Base-by-base conservation (phyloP, 2,113 vertebrate species). In the Murina feae region DNA sequence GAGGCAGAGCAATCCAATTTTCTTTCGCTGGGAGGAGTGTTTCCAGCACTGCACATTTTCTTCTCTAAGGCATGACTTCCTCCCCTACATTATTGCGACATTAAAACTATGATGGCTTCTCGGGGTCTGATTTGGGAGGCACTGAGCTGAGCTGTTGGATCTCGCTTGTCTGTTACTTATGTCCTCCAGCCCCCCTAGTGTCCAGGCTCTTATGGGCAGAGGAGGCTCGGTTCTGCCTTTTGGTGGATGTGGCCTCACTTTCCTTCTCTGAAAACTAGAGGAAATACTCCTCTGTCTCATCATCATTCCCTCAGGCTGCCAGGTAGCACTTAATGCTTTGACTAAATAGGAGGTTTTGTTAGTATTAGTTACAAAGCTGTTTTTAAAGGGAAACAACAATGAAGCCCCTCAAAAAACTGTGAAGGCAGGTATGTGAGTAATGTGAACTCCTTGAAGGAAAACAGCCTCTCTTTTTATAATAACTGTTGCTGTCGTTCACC, bases 41-140 rank as follows among this genome's bases (percentile, higher is more conserved):
- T 94, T 95, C 68, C 63, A 65, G 9, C 63, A 25, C 44, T 21
- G 14, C 47, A 11, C 13, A 18, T 76, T 92, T 89, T 76, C 28
- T 53, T 82, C 87, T 91, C 63, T 93, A 82, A 75, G 21, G 89
- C 92, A 85, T 88, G 18, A 90, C 42, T 96, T 96, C 63, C 28
- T 91, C 23, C 51, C 25, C 39, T 75, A 14, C 65, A 51, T 95
- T 82, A 58, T 28, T 35, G 55, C 65, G 75, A 44, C 37, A 74
- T 18, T 87, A 14, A 93, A 66, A 42, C 13, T 66, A 1, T 85
- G 66, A 88, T 88, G 92, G 44, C 72, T 93, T 92, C 37, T 58
- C 66, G 0, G 9, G 90, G 21, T 28, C 35, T 74, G 25, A 44
- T 65, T 21, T 72, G 44, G 49, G 55, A 94, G 51, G 17, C 71